Evolutionary conservation across 2,888 invertebrate genomes (phyloP), one percentile per base, ranked within the genome.

Genomic region (Drosophila prolongata): DNA sequence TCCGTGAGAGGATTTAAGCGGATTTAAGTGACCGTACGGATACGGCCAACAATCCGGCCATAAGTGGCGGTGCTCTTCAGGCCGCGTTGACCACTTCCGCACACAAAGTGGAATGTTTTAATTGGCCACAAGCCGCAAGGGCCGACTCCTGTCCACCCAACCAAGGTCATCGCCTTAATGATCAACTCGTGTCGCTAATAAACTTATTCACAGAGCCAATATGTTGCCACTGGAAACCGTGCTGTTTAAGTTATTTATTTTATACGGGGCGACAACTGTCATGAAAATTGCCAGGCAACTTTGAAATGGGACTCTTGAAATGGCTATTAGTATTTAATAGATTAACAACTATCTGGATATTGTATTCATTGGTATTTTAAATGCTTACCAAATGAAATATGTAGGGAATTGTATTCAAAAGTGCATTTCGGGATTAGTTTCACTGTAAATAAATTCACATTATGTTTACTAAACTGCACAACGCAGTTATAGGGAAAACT

Each of bases 51-150:
- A 43, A 24, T 38, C 8, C n/a, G 16, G 16, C 55, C 46, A 14
- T 35, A 67, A 67, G 65, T 67, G 65, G 34, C 6, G 38, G n/a
- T 10, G 27, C 44, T 38, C n/a, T 10, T 27, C 16, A 13, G 11
- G 13, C 5, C 30, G 34, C 10, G 9, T 11, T 47, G 37, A 19
- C 38, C 59, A 37, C 46, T 40, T 34, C 38, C 38, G 34, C 54
- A 67, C 46, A 47, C 65, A 71, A 62, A 54, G 57, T 55, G 65
- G 8, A 43, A 65, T 58, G 43, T 71, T 75, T 83, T 83, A 80
- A 79, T 79, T 77, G 84, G 57, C 56, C 52, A 30, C 35, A 47
- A 66, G 38, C 30, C 66, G 14, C 52, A 53, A 16, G 34, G 40
- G n/a, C 30, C 9, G 11, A 8, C 53, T 13, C 16, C 19, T 3